Evolutionary conservation across 2,888 invertebrate species (phyloP), one percentile per base, ranked within the genome.

Genomic region (Leptopilina myrica): DNA sequence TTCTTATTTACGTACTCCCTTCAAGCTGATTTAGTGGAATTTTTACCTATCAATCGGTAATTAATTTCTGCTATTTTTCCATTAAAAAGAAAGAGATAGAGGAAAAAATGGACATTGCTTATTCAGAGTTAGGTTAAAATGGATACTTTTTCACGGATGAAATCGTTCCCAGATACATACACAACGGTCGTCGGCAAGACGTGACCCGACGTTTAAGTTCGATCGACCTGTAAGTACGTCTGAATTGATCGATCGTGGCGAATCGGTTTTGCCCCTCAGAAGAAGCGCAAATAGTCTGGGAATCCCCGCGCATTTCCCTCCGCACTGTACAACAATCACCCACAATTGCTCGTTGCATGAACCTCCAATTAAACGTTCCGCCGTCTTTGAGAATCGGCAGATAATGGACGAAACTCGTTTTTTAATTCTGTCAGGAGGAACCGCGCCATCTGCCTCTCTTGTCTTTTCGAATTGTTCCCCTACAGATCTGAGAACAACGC

Each of bases 371-470:
- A 81, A 81, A 79, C 79, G 76, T 82, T 76, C 78, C 77, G 64
- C 65, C 53, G 11, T 46, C 78, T 49, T 49, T 49, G 49, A 78
- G 75, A 80, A 78, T 77, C 75, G 67, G 80, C 80, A 82, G 85
- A 82, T 86, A 85, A 85, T 84, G 83, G 84, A 40, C 75, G 78
- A 80, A 84, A 85, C 84, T 86, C 82, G 4, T 11, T 12, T 49
- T 87, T 85, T 84, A 85, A 85, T 86, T 82, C 81, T 49, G 11
- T 9, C 49, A 12, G 49, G 2, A 78, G 85, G 80, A 86, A 86
- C 84, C 85, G 80, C 85, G 86, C 84, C 85, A 86, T 83, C 86
- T 86, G 87, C 85, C 86, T 79, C 76, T 79, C 64, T 76, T 64
- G 64, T 43, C 69, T n/a, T 12, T 33, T 33, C 20, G 9, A 56